phyloP scores from a whole-genome alignment of 2,888 invertebrate species.

The Spodoptera picta region DNA sequence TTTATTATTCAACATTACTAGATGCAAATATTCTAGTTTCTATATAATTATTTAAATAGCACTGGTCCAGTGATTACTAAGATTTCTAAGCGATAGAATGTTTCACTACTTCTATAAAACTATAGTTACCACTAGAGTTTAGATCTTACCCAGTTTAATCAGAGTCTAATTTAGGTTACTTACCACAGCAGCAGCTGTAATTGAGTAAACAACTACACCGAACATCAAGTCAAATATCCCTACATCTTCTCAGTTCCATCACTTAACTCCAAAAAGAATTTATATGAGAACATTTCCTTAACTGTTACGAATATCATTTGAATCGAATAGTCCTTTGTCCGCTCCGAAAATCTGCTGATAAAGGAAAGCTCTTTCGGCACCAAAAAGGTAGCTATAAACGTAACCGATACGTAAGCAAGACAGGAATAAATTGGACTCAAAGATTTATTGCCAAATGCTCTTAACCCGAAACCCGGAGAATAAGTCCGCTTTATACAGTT shows the following conservation, averaged over 20 bases:
- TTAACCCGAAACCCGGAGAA: slow-evolving; percentile 76
- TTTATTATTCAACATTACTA: slow-evolving; percentile 26
- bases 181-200: too few relatives aligned
- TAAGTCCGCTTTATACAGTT: slow-evolving; percentile 70
- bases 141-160: too few relatives aligned
- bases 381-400: slow-evolving; percentile 78
- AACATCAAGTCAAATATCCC: too few relatives aligned
- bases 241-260: background rate
- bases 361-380: slow-evolving; percentile 75
- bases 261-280: slow-evolving; percentile 13
- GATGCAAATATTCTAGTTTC: slow-evolving; percentile 19
- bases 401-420: slow-evolving; percentile 77
- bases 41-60: slow-evolving; percentile 29
- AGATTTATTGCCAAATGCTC: slow-evolving; percentile 87
- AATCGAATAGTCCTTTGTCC: slow-evolving; percentile 80
- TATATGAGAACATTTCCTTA: slow-evolving; percentile 24
- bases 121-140: too few relatives aligned
- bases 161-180: too few relatives aligned
- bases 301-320: slow-evolving; percentile 66
- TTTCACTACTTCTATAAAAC: too few relatives aligned
- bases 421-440: slow-evolving; percentile 82
- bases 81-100: too few relatives aligned
- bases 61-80: background rate
- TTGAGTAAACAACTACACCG: too few relatives aligned
- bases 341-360: slow-evolving; percentile 72